phyloP scores from a whole-genome alignment of 1,140 invertebrate species.

The Patella vulgata region DNA sequence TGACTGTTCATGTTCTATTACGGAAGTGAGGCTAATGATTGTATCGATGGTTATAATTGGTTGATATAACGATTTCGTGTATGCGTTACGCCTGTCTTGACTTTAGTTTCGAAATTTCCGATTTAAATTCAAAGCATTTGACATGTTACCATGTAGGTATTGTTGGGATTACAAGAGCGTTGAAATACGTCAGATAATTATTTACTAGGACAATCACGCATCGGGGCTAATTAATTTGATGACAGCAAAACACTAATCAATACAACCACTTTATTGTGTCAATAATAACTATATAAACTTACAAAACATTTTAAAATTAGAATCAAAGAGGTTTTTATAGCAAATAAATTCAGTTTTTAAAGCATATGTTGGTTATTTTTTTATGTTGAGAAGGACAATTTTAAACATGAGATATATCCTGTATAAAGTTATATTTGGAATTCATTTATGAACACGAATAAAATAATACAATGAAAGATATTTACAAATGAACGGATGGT shows the following conservation, averaged over 20 bases:
- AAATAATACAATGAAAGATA: no score
- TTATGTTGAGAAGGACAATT: no score
- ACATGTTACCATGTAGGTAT: no score
- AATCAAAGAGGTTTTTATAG: no score
- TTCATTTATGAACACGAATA: no score
- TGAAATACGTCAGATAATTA: not conserved
- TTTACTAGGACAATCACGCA: not conserved
- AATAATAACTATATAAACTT: no score
- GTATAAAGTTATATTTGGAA: no score
- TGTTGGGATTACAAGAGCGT: not conserved
- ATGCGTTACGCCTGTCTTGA: slow-evolving; percentile 9
- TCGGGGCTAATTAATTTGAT: not conserved
- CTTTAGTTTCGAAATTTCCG: slow-evolving; percentile 12
- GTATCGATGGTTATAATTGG: slow-evolving; percentile 25
- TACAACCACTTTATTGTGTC: not conserved
- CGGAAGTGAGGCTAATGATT: slow-evolving; percentile 26
- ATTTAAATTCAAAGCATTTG: slow-evolving; percentile 4
- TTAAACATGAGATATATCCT: no score
- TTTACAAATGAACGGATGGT: no score
- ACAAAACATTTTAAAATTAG: no score
- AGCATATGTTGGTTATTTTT: no score
- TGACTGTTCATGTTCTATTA: slow-evolving; percentile 13
- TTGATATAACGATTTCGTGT: slow-evolving; percentile 20
- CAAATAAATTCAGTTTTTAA: no score
- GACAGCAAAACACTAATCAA: not conserved